These are phyloP conservation scores for Probaryconus sp. DNA, from an alignment of 1,140 invertebrate genomes.

Conservation along the genomic window DNA sequence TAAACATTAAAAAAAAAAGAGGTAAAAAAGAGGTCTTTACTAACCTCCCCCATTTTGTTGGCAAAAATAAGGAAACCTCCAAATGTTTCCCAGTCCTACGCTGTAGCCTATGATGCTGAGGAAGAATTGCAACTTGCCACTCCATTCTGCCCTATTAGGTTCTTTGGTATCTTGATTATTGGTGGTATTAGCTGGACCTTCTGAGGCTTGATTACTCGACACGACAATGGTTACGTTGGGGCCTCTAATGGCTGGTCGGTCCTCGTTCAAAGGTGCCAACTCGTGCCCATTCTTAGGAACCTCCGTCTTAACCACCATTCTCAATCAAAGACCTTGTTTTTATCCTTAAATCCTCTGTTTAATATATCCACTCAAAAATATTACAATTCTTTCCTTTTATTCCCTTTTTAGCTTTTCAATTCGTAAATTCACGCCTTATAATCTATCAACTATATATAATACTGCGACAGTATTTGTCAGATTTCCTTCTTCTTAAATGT, in stretches of 20 bases:
- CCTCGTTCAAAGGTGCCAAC: conserved; percentile 86
- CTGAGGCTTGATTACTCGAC: conserved; percentile 75
- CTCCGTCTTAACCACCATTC: conserved; percentile 79
- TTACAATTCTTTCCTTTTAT: no score
- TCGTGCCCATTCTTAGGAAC: conserved; percentile 84
- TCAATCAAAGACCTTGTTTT: conserved; percentile 24
- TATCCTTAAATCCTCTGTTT: conserved; percentile 4
- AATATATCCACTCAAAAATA: no score
- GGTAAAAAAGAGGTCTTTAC: no score
- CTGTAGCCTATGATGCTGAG: conserved; percentile 94
- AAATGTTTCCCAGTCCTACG: conserved; percentile 94
- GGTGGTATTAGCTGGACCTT: no score
- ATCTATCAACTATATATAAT: no score
- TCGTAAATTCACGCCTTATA: no score
- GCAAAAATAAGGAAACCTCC: conserved; percentile 96
- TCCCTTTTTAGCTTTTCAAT: no score
- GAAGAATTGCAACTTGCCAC: conserved; percentile 93
- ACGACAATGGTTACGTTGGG: conserved; percentile 72
- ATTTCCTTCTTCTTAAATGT: no score
- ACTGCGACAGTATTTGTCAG: no score
- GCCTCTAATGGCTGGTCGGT: conserved; percentile 66
- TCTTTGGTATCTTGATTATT: conserved; percentile 72
- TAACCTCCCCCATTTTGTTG: conserved; percentile 96
- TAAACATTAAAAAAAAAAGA: conserved; percentile 3
- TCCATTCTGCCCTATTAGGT: conserved; percentile 86